Evolutionary conservation across 2,113 vertebrate species (phyloP), one percentile per base, ranked within the genome.

Genomic region (Charadrius vociferus): DNA sequence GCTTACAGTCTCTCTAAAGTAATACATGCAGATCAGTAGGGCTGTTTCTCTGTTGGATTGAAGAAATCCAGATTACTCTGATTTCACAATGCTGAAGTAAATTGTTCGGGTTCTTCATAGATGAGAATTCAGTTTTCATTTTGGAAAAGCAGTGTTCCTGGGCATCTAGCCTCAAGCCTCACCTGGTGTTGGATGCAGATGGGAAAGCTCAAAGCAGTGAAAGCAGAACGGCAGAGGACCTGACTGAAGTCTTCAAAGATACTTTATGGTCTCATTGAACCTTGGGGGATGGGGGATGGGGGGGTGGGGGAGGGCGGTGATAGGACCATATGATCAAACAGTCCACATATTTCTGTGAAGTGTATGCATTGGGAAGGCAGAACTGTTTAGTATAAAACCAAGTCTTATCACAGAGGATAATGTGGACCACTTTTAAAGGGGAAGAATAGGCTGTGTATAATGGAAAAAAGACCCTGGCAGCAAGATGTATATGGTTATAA

Each of bases 401-500:
- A 47, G 39, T 53, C 45, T 53, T 73, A 58, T 53, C 53, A 75
- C 30, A 58, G 63, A 58, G 12, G 34, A 56, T 39, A 90, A 36
- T 29, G 24, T 41, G 7, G 4, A 87, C 10, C 7, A 24, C 53
- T 88, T 89, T 84, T 39, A 67, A 75, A 67, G 56, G 24, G 45
- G 34, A 75, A 86, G 56, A 91, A 81, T 52, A 72, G 47, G 11
- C 53, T 87, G 29, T 41, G n/a, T 34, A 71, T 50, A 89, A 74
- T 72, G 78, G 53, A 52, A 82, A 80, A 91, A 66, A 68, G 17
- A 67, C 90, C 49, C 61, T 93, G 90, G 89, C 87, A 90, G 56
- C 1, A 7, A 82, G 56, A 94, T 21, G 34, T 34, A n/a, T 10
- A 58, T 0, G 4, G 43, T 47, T 91, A 79, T 62, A 84, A 94